These are phyloP conservation scores for Chelmon rostratus DNA, from an alignment of 2,797 vertebrate species.

Conservation along the genomic window DNA sequence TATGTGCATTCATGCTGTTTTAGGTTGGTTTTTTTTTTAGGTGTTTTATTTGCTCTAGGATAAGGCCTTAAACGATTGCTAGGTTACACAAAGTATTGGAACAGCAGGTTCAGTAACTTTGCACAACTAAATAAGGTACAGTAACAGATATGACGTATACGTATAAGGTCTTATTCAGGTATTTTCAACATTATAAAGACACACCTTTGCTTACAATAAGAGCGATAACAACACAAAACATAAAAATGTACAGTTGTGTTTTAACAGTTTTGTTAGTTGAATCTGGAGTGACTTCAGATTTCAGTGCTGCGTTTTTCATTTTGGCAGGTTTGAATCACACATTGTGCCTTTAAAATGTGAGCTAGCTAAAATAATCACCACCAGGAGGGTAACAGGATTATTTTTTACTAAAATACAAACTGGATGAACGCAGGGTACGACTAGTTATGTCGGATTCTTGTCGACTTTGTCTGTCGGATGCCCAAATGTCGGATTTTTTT, in stretches of 20 bases:
- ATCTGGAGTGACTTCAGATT: too few relatives aligned
- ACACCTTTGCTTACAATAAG: not conserved
- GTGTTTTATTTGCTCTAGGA: too few relatives aligned
- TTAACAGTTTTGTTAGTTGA: too few relatives aligned
- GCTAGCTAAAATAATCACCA: constrained; percentile 3
- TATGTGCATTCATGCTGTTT: not conserved
- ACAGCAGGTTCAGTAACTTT: too few relatives aligned
- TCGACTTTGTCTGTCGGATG: too few relatives aligned
- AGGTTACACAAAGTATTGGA: too few relatives aligned
- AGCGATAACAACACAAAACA: not conserved
- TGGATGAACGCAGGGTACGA: too few relatives aligned
- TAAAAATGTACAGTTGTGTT: too few relatives aligned
- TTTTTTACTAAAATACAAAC: not conserved
- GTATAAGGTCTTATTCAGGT: too few relatives aligned
- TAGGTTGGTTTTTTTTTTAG: too few relatives aligned
- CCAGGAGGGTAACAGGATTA: not conserved
- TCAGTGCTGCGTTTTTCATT: not conserved
- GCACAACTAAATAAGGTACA: not conserved
- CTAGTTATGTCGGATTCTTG: too few relatives aligned
- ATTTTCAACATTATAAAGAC: not conserved
- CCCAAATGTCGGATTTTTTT: constrained; percentile 2
- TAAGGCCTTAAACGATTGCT: too few relatives aligned
- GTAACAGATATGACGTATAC: not conserved
- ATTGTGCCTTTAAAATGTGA: not conserved
- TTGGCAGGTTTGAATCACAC: not conserved